Evolutionary conservation across 2,113 vertebrate genomes (phyloP).

Genomic region (Saccopteryx bilineata): DNA sequence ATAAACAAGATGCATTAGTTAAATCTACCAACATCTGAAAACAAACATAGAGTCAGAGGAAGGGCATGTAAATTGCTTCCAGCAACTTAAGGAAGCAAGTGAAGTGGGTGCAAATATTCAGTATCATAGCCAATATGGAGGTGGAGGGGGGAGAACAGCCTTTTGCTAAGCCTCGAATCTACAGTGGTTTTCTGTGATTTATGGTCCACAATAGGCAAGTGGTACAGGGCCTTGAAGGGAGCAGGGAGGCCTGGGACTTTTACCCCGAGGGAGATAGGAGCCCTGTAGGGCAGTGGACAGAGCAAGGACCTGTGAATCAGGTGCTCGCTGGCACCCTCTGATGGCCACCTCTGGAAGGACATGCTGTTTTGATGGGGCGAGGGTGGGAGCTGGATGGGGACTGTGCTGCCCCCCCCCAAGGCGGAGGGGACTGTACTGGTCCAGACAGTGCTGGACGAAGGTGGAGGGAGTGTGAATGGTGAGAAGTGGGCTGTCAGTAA

Average conservation of each 20-base stretch:
- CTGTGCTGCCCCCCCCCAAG: too few relatives aligned
- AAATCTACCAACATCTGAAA: too few relatives aligned
- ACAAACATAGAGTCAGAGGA: too few relatives aligned
- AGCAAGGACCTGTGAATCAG: neutral
- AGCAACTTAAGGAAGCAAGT: too few relatives aligned
- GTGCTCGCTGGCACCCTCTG: neutral
- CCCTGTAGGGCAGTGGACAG: neutral
- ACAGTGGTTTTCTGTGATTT: too few relatives aligned
- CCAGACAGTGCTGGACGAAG: rapidly evolving
- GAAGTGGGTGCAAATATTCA: too few relatives aligned
- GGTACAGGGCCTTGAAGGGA: too few relatives aligned
- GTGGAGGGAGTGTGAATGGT: neutral
- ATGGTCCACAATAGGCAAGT: neutral
- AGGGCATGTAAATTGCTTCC: too few relatives aligned
- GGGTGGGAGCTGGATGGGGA: rapidly evolving
- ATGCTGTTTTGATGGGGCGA: neutral
- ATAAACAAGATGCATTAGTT: too few relatives aligned
- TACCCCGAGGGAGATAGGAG: neutral
- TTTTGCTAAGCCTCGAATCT: too few relatives aligned
- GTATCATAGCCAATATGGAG: too few relatives aligned
- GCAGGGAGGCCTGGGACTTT: neutral
- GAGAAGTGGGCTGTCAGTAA: neutral
- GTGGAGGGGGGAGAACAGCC: too few relatives aligned
- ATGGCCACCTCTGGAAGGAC: neutral
- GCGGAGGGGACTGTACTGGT: neutral